Evolutionary conservation across 2,113 vertebrate genomes (phyloP), one percentile per base, ranked within the genome.

Genomic region (Oxyura jamaicensis): DNA sequence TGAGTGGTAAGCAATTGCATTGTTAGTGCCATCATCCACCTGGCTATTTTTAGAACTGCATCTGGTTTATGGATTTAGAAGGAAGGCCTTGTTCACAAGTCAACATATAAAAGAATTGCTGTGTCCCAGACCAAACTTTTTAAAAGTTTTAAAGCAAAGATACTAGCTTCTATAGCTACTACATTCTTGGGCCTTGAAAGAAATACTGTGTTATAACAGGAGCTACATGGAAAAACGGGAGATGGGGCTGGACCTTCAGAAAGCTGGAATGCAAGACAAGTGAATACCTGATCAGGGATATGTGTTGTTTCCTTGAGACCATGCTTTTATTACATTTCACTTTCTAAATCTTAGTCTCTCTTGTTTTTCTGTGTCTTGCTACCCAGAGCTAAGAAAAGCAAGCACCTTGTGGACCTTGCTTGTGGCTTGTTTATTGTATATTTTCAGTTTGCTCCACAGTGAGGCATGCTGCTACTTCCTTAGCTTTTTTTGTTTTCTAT

Each of bases 31-130:
- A 7, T 90, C 39, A 26, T 13, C 15, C 82, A 8, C 59, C 76
- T 74, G 39, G 31, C 50, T 66, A 33, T 33, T 84, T 85, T 33
- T 52, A 42, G 48, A 65, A 68, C 59, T 78, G 25, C 15, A 29
- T 92, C 92, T 79, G 80, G 11, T 0, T 41, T 74, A 19, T 0
- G 1, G n/a, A 60, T 75, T 87, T 58, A 52, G 78, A 65, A 71
- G 31, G 13, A 84, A 84, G 87, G 25, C 13, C 2, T 62, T 46
- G 6, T 71, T 91, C 55, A 66, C 22, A 52, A 50, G 13, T 80
- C 50, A 77, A 11, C 0, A 0, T 26, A 6, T 39, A 17, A 56
- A 74, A 67, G n/a, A 75, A 59, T 2, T 29, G 36, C 26, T 9
- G 1, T 60, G 16, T 52, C 48, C 35, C 29, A 90, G 83, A 46